Evolutionary conservation across 2,113 vertebrate species (phyloP).

Genomic region (Takifugu flavidus): DNA sequence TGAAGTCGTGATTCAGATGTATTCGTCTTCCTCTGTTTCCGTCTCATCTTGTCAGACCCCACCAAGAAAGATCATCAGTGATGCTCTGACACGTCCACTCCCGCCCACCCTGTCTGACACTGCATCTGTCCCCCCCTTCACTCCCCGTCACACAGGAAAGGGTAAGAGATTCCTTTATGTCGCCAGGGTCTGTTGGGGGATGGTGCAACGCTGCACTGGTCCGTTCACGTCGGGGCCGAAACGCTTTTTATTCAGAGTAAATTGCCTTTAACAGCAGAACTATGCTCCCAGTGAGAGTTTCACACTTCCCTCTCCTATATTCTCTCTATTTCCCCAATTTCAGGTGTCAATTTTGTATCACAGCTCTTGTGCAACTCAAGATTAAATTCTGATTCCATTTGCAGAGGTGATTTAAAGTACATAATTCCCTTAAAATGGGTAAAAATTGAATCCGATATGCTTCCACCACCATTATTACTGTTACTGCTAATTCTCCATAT

Average conservation of each 20-base stretch:
- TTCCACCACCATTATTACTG: too few species aligned
- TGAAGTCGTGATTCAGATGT: constrained; percentile 7
- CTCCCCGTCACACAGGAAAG: constrained; percentile 11
- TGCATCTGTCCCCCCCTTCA: constrained; percentile 1
- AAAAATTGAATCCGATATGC: too few species aligned
- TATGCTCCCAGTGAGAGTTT: too few species aligned
- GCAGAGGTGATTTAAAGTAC: too few species aligned
- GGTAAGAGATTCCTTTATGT: too few species aligned
- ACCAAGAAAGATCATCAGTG: constrained; percentile 13
- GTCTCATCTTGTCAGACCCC: constrained; percentile 5
- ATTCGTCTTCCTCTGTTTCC: constrained; percentile 26
- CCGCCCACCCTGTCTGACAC: constrained; percentile 18
- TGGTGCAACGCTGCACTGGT: background rate
- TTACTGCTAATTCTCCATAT: too few species aligned
- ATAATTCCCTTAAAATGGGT: too few species aligned
- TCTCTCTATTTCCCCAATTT: background rate
- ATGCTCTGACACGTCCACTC: constrained; percentile 16
- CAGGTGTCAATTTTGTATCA: too few species aligned
- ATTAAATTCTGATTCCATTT: too few species aligned
- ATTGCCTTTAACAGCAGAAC: too few species aligned
- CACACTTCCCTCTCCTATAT: background rate
- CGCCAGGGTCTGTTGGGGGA: too few species aligned
- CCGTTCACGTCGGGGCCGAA: background rate
- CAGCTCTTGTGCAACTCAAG: too few species aligned
- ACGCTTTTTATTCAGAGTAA: background rate